These are phyloP conservation scores for Drosophila quinaria DNA, from an alignment of 2,888 invertebrate species.

Conservation along the genomic window DNA sequence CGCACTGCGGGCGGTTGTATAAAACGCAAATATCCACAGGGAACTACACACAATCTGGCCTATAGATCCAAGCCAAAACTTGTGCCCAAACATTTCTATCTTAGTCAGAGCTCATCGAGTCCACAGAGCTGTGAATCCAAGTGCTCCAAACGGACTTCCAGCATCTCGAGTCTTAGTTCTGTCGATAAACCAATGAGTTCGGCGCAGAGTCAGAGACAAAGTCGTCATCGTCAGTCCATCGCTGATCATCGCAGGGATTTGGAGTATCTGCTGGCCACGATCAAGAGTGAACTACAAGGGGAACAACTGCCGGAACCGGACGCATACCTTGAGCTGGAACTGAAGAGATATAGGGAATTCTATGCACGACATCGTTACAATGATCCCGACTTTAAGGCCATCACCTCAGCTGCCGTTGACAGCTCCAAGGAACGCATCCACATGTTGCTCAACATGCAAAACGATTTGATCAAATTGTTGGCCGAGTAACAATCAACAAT, in stretches of 20 bases:
- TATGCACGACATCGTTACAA: conserved; percentile 42
- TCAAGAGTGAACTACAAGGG: conserved; percentile 77
- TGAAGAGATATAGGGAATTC: conserved; percentile 71
- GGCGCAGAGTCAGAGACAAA: not conserved
- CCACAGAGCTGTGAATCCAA: not conserved
- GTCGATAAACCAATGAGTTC: not conserved
- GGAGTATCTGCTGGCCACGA: conserved; percentile 48
- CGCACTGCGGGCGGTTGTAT: conserved; percentile 30
- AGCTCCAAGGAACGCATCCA: conserved; percentile 61
- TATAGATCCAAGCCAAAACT: conserved; percentile 34
- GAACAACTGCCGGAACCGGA: conserved; percentile 41
- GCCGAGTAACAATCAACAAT: conserved; percentile 22
- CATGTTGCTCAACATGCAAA: conserved; percentile 80
- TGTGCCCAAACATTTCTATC: conserved; percentile 21
- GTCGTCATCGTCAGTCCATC: not conserved
- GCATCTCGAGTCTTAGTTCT: not conserved
- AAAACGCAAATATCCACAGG: not conserved
- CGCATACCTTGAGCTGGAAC: conserved; percentile 73
- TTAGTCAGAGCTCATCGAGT: conserved; percentile 1
- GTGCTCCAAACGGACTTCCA: not conserved
- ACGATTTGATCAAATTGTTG: conserved; percentile 75
- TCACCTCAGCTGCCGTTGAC: conserved; percentile 12
- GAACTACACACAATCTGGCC: conserved; percentile 14
- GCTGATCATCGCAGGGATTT: conserved; percentile 33
- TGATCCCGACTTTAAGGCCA: conserved; percentile 25